Base-by-base conservation (phyloP, 2,888 invertebrate species). In the Agrilus cyanescens region DNA sequence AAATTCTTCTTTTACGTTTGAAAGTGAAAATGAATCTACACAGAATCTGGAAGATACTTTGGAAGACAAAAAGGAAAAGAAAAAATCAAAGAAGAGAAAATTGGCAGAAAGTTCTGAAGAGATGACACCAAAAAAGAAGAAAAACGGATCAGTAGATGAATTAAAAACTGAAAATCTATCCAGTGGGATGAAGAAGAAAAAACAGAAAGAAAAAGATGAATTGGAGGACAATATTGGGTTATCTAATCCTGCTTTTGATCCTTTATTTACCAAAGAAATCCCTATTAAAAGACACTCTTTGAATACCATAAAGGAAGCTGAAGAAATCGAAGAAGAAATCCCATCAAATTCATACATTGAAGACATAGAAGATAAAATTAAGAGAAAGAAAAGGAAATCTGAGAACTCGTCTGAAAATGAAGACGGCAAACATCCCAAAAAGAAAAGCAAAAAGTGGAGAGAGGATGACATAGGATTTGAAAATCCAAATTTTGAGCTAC, bases 161-260 rank as follows among this genome's bases (percentile, higher is more conserved):
- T 25, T 18, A n/a, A 14, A 18, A 20, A 16, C 31, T n/a, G 38
- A 38, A 38, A 10, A 25, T 20, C 2, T 4, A 25, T 20, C 12
- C 18, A 14, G 4, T 20, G 13, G 13, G 36, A 32, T 5, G 32
- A 45, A 14, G 37, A 35, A 20, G 12, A 36, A 37, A 14, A 43
- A 42, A 40, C 30, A 38, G 25, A 54, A 53, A 40, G 30, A 36
- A n/a, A 51, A 51, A 40, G 49, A 46, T 40, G 38, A 40, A 16
- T 48, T 45, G 38, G 35, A 37, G 2, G 43, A 50, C 7, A 47
- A 45, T 34, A 39, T 13, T 2, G 62, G 59, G 6, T 29, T 59
- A 7, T 47, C 49, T 4, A 63, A 63, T 52, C 61, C 60, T n/a
- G 60, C 54, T 4, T 63, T 62, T 51, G 56, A 61, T 44, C 59